Conservation (phyloP, 2,888 invertebrate species). For the Drosophila subquinaria region DNA sequence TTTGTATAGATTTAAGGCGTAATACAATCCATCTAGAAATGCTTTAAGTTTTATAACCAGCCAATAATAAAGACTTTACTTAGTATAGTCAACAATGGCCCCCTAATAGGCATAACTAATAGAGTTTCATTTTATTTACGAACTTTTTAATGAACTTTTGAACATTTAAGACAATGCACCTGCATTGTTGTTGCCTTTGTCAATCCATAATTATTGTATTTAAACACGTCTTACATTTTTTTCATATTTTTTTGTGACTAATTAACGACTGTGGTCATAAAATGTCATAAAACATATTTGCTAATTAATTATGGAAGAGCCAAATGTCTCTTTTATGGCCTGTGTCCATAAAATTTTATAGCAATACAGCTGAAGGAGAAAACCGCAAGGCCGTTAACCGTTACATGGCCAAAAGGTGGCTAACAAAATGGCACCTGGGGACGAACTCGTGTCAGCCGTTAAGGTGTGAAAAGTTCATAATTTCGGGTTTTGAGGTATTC, state of each 20-base stretch:
- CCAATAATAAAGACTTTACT: no score
- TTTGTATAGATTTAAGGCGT: neutral
- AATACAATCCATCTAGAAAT: no score
- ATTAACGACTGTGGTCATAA: slow-evolving; percentile 53
- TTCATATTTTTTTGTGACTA: slow-evolving; percentile 13
- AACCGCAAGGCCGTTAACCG: slow-evolving; percentile 35
- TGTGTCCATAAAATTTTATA: slow-evolving; percentile 57
- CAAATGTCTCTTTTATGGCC: slow-evolving; percentile 52
- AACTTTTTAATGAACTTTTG: neutral
- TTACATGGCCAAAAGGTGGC: slow-evolving; percentile 15
- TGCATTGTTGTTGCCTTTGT: slow-evolving; percentile 7
- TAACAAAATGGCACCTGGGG: slow-evolving; percentile 31
- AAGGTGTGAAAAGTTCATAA: slow-evolving; percentile 66
- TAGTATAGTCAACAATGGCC: no score
- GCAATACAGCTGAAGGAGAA: slow-evolving; percentile 40
- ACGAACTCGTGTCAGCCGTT: slow-evolving; percentile 38
- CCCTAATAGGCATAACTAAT: neutral
- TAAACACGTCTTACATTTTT: slow-evolving; percentile 1
- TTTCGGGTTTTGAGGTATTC: slow-evolving; percentile 26
- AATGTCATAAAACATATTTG: slow-evolving; percentile 59
- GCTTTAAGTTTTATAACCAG: no score
- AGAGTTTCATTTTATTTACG: neutral
- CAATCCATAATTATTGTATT: neutral
- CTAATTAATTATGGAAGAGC: slow-evolving; percentile 66
- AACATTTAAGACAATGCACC: slow-evolving; percentile 7